A percentile compares a stretch with the other conserved stretches of the same genome.
Evolutionary conservation across 2,888 invertebrate species (phyloP).

Genomic region (Lepidocyrtinus sp.): DNA sequence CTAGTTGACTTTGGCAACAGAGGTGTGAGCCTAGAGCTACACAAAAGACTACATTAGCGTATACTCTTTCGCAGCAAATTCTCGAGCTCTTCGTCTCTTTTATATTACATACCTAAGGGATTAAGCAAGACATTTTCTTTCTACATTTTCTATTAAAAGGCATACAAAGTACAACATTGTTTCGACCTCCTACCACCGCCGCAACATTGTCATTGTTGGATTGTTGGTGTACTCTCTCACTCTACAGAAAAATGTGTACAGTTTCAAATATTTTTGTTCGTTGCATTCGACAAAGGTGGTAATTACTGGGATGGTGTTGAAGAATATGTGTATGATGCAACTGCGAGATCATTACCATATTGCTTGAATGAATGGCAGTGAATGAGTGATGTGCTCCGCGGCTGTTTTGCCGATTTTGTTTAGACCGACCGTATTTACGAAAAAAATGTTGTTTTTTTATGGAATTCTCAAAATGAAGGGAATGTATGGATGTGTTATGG

Average conservation of each 20-base stretch:
- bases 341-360: constrained; percentile 52
- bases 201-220: constrained; percentile 47
- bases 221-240: not conserved
- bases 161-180: no score
- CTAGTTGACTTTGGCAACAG: constrained; percentile 47
- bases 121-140: constrained; percentile 28
- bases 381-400: constrained; percentile 18
- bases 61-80: no score
- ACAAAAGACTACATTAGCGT: constrained; percentile 15
- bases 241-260: not conserved
- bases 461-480: no score
- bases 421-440: no score
- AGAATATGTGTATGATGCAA: constrained; percentile 39
- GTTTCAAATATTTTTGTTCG: no score
- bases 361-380: constrained; percentile 51
- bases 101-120: no score
- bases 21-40: constrained; percentile 51
- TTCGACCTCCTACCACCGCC: not conserved
- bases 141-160: no score
- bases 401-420: no score
- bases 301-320: constrained; percentile 14
- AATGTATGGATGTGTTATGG: not conserved
- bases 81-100: no score
- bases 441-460: no score
- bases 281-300: not conserved